Base-by-base conservation (phyloP, 92 coral and sea anemone genomes). In the Umimayanthus kanabou region DNA sequence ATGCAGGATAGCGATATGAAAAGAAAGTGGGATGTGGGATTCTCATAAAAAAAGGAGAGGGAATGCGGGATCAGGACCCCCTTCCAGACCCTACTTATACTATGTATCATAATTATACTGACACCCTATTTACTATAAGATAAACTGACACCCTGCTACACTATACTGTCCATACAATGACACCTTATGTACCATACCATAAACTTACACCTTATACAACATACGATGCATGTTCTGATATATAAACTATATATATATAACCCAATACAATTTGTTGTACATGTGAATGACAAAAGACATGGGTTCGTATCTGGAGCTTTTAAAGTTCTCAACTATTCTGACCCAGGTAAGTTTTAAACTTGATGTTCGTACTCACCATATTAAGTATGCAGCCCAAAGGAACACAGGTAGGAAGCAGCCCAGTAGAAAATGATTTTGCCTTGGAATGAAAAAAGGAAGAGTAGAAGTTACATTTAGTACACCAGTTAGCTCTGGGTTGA, bases 341-440 rank as follows among this genome's bases (percentile, higher is more conserved):
- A 61, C 9, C 69, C 53, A 4, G 29, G 43, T 16, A 73, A 33
- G 8, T 4, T 33, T 33, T 29, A 5, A 53, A 53, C 14, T 53
- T 33, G 20, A 9, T 1, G 11, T 50, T 11, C 39, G 15, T 2
- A 71, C 97, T 86, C 88, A 97, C 99, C 95, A 93, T 89, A 87
- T 97, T 97, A 72, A 95, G 84, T 42, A 97, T 71, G 69, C 94
- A 92, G 73, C 95, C 96, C 72, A 94, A 81, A 50, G 99, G 99
- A 16, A 96, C 91, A 93, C 97, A 95, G 0, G 95, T 92, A 30
- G 99, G 99, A 25, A 97, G 92, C 14, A 95, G 58, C 0, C 99
- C 99, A 88, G 95, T 95, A 25, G 99, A 97, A 91, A 97, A 97
- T 5, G 99, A 97, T 77, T 85, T 88, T 75, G 99, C 99, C 99